Conservation (phyloP, 2,888 invertebrate genomes). For the Drosophila rubida region DNA sequence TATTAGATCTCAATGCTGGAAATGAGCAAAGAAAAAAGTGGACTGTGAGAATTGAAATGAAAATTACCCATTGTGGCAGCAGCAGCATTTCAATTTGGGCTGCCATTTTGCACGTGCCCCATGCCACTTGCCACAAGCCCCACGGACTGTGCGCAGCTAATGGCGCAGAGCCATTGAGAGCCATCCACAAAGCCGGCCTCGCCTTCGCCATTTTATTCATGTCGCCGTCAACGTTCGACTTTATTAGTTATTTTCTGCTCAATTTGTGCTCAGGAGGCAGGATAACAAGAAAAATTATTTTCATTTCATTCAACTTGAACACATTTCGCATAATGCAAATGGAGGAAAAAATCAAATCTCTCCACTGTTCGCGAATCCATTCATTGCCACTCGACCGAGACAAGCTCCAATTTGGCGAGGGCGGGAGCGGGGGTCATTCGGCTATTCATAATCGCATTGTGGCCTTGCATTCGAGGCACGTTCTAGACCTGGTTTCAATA, state of each 20-base stretch:
- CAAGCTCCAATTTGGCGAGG: constrained; percentile 28
- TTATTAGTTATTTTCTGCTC: constrained; percentile 84
- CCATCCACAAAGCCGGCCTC: constrained; percentile 3
- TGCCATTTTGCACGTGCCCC: constrained; percentile 74
- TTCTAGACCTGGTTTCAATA: constrained; percentile 41
- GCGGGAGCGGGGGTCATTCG: constrained; percentile 2
- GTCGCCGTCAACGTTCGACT: constrained; percentile 73
- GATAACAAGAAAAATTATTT: constrained; percentile 82
- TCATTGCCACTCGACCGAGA: constrained; percentile 52
- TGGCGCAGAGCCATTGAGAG: constrained; percentile 42
- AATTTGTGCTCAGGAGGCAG: constrained; percentile 81
- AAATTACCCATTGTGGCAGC: constrained; percentile 80
- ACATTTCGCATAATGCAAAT: constrained; percentile 68
- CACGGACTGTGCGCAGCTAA: constrained; percentile 35
- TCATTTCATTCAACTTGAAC: constrained; percentile 80
- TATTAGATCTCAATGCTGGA: constrained; percentile 42
- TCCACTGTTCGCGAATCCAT: constrained; percentile 43
- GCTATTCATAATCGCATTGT: constrained; percentile 29
- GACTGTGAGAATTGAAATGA: constrained; percentile 78
- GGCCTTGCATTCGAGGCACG: constrained; percentile 53
- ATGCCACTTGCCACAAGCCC: constrained; percentile 32
- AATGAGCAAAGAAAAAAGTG: constrained; percentile 60
- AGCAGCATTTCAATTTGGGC: constrained; percentile 69
- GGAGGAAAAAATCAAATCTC: constrained; percentile 23
- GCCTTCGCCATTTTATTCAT: constrained; percentile 65